phyloP scores from a whole-genome alignment of 1,140 invertebrate species.

The Camponotus floridanus region DNA sequence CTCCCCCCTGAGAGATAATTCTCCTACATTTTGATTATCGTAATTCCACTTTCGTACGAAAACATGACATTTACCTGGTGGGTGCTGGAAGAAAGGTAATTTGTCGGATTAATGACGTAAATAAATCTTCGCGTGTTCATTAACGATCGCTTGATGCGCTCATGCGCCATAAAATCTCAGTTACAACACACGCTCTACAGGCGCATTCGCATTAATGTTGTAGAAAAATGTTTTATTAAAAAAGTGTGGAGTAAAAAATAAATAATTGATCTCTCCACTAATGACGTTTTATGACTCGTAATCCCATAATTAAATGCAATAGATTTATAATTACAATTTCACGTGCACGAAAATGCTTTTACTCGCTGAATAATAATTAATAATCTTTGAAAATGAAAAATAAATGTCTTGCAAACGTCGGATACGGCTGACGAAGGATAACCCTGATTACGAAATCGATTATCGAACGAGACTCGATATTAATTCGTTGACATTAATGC shows the following conservation, averaged over 20 bases:
- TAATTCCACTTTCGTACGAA: conserved; percentile 23
- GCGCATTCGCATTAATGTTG: not conserved
- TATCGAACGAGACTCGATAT: not conserved
- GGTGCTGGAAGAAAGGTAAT: not conserved
- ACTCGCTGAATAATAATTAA: not conserved
- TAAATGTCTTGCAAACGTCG: not conserved
- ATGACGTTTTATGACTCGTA: not conserved
- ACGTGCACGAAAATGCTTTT: not conserved
- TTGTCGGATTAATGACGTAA: conserved; percentile 18
- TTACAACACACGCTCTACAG: not conserved
- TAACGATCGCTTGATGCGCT: not conserved
- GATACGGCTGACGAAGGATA: not conserved
- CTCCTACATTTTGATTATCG: conserved; percentile 33
- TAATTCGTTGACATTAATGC: conserved; percentile 2
- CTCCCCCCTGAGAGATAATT: conserved; percentile 3
- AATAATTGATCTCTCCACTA: not conserved
- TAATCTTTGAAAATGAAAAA: not conserved
- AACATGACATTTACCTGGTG: conserved; percentile 14
- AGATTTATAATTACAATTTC: not conserved
- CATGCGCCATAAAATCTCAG: not conserved
- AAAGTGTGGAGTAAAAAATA: too few relatives aligned
- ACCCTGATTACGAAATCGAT: not conserved
- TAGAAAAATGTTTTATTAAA: not conserved
- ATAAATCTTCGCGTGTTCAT: conserved; percentile 14
- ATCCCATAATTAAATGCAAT: not conserved